A percentile compares a stretch with the other conserved stretches of the same genome.
These are phyloP conservation scores for Albula glossodonta DNA, from an alignment of 2,113 vertebrate genomes.

Conservation along the genomic window DNA sequence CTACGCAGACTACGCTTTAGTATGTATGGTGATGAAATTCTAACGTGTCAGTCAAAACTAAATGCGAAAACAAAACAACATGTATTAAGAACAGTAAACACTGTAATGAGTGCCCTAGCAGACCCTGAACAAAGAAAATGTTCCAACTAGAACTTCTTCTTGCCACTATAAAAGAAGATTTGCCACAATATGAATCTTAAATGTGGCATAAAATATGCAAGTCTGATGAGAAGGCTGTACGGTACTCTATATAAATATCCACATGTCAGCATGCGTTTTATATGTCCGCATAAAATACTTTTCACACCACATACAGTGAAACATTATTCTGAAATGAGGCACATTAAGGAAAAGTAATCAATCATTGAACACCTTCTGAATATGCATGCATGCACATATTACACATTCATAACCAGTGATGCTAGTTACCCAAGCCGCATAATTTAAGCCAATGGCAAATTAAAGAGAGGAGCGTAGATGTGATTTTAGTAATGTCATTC, in stretches of 20 bases:
- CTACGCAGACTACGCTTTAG: background rate
- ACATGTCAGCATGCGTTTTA: background rate
- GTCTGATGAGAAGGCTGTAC: background rate
- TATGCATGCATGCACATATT: conserved; percentile 15
- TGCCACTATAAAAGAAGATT: background rate
- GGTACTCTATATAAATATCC: background rate
- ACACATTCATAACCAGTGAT: conserved; percentile 16
- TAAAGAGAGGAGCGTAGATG: background rate
- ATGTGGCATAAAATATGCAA: background rate
- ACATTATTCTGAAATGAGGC: conserved; percentile 7
- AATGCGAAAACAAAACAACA: no score
- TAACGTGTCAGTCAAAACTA: background rate
- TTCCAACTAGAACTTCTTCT: background rate
- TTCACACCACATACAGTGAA: background rate
- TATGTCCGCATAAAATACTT: conserved; percentile 1
- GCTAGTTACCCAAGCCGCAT: background rate
- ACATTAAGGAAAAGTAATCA: background rate
- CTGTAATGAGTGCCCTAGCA: background rate
- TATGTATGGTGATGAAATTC: background rate
- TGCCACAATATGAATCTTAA: background rate
- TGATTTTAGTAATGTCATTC: background rate
- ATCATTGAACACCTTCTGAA: background rate
- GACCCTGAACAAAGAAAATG: background rate
- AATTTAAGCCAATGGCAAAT: background rate
- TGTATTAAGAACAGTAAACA: no score